Base-by-base conservation (phyloP, 2,113 vertebrate species). In the Eubucco bourcierii region DNA sequence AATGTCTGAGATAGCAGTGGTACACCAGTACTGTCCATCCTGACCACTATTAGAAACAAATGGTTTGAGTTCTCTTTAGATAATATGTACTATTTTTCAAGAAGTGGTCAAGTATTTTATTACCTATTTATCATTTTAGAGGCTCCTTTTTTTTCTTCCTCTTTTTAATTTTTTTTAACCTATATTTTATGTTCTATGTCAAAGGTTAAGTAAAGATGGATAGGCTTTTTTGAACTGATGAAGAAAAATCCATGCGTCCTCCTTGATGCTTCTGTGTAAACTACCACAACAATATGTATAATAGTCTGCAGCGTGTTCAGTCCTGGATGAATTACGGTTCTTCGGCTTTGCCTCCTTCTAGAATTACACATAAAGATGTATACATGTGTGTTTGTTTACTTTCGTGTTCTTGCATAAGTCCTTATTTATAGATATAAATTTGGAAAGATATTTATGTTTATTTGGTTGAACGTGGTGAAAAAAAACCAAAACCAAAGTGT, bases 191-290 rank as follows among this genome's bases (percentile, higher is more conserved):
- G 2, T 78, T 80, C 15, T n/a, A 4, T 67, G 52, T 74, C 71
- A 91, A 55, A 87, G 47, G n/a, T 81, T 80, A 89, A 67, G 39
- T 86, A 84, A 92, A 88, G 64, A 63, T 70, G 16, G 23, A 82
- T 65, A 71, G 60, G 4, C 4, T 67, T 88, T 68, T 47, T 87
- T 70, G 87, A 92, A 70, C 17, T 77, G 39, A 68, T 8, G 16
- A 59, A 76, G 24, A 50, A 84, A 84, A 39, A 78, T 83, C 20
- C 33, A 28, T 39, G 29, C 2, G 3, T 70, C 52, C 76, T 80
- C 34, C 7, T 71, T 37, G 47, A 87, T 67, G 18, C 16, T 85
- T 70, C 75, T 39, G 8, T 52, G 65, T 88, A 88, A 90, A 86
- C 61, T 28, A 59, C 68, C 78, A 39, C 47, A 75, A 50, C n/a